Percentiles rank a stretch among this genome's conserved stretches.
phyloP scores from a whole-genome alignment of 2,888 invertebrate genomes.

The Cactoblastis cactorum region DNA sequence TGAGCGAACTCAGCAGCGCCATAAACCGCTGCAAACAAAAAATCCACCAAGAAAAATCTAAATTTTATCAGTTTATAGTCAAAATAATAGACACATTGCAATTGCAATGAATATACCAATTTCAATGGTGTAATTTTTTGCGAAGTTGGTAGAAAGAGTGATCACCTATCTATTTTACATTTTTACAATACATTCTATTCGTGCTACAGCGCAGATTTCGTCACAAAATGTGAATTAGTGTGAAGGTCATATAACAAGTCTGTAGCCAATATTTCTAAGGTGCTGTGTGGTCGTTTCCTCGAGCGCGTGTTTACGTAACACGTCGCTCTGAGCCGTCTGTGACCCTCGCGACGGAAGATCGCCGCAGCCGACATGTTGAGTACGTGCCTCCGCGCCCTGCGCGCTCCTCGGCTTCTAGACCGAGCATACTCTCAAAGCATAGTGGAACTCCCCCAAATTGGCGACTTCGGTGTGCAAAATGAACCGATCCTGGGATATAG shows the following conservation, averaged over 20 bases:
- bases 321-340: conserved; percentile 18
- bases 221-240: conserved; percentile 58
- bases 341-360: conserved; percentile 13
- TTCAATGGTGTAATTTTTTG: not conserved
- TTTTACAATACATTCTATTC: conserved; percentile 7
- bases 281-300: conserved; percentile 4
- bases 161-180: conserved; percentile 9
- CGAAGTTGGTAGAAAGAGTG: not conserved
- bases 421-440: conserved; percentile 78
- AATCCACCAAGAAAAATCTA: not conserved
- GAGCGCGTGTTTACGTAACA: conserved; percentile 39
- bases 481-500: conserved; percentile 91
- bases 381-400: conserved; percentile 52
- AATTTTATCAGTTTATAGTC: not conserved
- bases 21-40: not conserved
- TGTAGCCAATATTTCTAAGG: conserved; percentile 28
- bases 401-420: conserved; percentile 81
- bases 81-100: not conserved
- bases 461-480: conserved; percentile 85
- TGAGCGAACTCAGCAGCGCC: conserved; percentile 9
- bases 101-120: not conserved
- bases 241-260: conserved; percentile 41
- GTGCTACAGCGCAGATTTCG: conserved; percentile 48
- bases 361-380: conserved; percentile 35
- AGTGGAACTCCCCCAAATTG: conserved; percentile 81